Conservation (phyloP, 2,797 vertebrate genomes). For the Chelon labrosus region DNA sequence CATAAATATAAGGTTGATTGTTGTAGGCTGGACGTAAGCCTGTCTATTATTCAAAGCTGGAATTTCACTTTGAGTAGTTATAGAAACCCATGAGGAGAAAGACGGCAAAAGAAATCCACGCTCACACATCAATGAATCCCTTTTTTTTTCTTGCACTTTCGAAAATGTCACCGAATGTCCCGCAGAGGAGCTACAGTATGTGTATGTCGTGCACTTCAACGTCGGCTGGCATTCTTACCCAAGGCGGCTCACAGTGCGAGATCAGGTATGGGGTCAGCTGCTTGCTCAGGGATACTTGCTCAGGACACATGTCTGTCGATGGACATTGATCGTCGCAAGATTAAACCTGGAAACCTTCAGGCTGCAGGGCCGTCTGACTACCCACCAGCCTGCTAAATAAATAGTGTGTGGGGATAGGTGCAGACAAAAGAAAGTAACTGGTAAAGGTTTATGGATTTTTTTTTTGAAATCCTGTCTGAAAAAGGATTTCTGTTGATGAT, state of each 20-base stretch:
- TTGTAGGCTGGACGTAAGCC: neutral
- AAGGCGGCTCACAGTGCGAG: neutral
- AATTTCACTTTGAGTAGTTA: neutral
- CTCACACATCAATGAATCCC: neutral
- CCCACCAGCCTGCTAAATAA: constrained; percentile 16
- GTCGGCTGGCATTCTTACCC: constrained; percentile 3
- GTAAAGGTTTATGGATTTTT: neutral
- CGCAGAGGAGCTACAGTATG: neutral
- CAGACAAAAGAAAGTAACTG: neutral
- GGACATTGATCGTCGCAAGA: constrained; percentile 37
- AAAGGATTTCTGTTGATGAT: constrained; percentile 4
- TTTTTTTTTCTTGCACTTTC: constrained; percentile 6
- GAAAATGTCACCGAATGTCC: neutral
- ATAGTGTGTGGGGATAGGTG: neutral
- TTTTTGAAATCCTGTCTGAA: constrained; percentile 1
- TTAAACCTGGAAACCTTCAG: constrained; percentile 20
- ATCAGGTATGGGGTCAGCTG: constrained; percentile 23
- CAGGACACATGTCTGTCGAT: constrained; percentile 35
- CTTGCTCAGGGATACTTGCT: constrained; percentile 36
- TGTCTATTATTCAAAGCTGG: neutral
- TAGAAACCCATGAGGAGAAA: neutral
- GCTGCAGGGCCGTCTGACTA: neutral
- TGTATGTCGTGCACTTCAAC: constrained; percentile 5
- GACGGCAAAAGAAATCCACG: neutral
- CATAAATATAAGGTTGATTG: neutral